Base-by-base conservation (phyloP, 2,888 invertebrate species). In the Mellilla xanthometata region DNA sequence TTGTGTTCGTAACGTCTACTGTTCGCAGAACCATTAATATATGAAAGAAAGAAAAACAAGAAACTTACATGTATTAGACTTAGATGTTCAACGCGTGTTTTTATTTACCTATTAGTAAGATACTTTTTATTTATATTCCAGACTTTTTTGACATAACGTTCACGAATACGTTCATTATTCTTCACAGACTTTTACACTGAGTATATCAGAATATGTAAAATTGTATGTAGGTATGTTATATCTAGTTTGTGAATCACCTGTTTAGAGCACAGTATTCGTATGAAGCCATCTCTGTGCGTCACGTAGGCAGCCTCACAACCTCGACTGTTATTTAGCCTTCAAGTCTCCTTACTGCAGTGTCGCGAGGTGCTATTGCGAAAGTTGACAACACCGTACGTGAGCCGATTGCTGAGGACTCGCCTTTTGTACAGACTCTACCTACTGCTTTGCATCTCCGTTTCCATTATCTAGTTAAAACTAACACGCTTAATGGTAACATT, bases 291-390 rank as follows among this genome's bases (percentile, higher is more conserved):
- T 58, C 62, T 54, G 56, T 58, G 62, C 52, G 58, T 68, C 69
- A 70, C 68, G 73, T 72, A 69, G 65, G 65, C 64, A 66, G 66
- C 69, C 67, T 65, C 65, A 65, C 66, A 74, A 62, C 72, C 72
- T 72, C 69, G 72, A 61, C 62, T 68, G 69, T 65, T 72, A 65
- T 72, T 71, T 72, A 85, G 81, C 86, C 87, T 87, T 87, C 84
- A 62, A 71, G 77, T 71, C 72, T 72, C 76, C 76, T 81, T 74
- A 81, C 75, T 68, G 78, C 77, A 78, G 75, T 69, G 76, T 72
- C 73, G 76, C 76, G 81, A 83, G 84, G 83, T 78, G 78, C 70
- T 72, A 75, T 89, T 89, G 82, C 88, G 87, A 89, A 89, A 89
- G 87, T 86, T 81, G 82, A 86, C 86, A 80, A 72, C 76, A 64